phyloP scores from a whole-genome alignment of 2,113 vertebrate species.

The Garra rufa region DNA sequence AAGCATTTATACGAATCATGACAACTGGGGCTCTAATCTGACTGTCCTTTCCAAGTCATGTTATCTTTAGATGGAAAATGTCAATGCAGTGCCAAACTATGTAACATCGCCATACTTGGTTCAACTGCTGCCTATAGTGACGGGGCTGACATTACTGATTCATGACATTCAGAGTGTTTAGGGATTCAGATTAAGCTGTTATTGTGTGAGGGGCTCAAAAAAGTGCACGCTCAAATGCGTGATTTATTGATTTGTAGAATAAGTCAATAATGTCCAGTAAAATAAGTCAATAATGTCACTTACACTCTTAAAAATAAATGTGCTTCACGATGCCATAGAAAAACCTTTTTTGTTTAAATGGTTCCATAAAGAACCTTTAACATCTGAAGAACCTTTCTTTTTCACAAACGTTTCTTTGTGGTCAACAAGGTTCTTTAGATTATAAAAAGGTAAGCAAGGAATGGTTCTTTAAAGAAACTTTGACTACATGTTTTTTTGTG shows the following conservation, averaged over 20 bases:
- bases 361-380: too few relatives aligned
- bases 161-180: not conserved
- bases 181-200: not conserved
- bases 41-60: not conserved
- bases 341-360: too few relatives aligned
- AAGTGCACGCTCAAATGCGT: not conserved
- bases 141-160: not conserved
- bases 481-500: too few relatives aligned
- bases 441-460: too few relatives aligned
- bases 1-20: not conserved
- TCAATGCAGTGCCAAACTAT: slow-evolving; percentile 1
- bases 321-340: too few relatives aligned
- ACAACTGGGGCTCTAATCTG: not conserved
- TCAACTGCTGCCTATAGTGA: not conserved
- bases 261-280: not conserved
- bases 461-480: too few relatives aligned
- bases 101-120: not conserved
- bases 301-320: too few relatives aligned
- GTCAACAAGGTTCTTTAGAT: too few relatives aligned
- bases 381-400: too few relatives aligned
- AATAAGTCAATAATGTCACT: not conserved
- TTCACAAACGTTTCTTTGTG: too few relatives aligned
- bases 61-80: not conserved
- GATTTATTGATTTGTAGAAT: slow-evolving; percentile 1
- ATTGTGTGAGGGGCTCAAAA: too few relatives aligned